phyloP scores from a whole-genome alignment of 2,888 invertebrate genomes.

The Plutella xylostella region DNA sequence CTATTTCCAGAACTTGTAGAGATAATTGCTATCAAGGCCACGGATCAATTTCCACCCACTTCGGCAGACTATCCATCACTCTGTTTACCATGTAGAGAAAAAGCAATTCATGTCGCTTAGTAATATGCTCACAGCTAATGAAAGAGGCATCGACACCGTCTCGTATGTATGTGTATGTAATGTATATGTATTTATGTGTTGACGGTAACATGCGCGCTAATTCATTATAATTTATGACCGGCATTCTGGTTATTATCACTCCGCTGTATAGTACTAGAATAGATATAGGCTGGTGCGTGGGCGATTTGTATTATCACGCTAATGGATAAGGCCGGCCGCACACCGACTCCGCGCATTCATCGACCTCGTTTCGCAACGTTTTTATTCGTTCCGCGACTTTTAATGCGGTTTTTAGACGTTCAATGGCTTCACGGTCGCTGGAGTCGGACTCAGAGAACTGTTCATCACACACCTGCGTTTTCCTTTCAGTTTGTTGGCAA shows the following conservation, averaged over 20 bases:
- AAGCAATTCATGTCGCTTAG: too few species aligned
- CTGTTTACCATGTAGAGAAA: too few species aligned
- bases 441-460: too few species aligned
- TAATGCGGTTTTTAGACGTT: constrained; percentile 28
- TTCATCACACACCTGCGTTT: constrained; percentile 11
- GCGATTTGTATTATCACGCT: constrained; percentile 20
- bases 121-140: too few species aligned
- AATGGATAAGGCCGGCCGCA: constrained; percentile 21
- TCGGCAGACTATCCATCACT: too few species aligned
- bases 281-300: constrained; percentile 15
- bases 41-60: too few species aligned
- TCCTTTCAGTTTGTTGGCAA: constrained; percentile 13
- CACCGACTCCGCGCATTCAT: constrained; percentile 23
- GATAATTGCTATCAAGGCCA: too few species aligned
- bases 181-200: neutral
- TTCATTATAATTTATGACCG: constrained; percentile 29
- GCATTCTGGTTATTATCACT: constrained; percentile 24
- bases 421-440: constrained; percentile 22
- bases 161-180: too few species aligned
- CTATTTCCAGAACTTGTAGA: too few species aligned
- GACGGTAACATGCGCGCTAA: constrained; percentile 18
- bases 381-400: neutral
- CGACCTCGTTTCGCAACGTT: constrained; percentile 29
- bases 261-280: constrained; percentile 23
- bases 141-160: too few species aligned